phyloP scores from a whole-genome alignment of 1,140 invertebrate genomes.

The Reticulitermes speratus region DNA sequence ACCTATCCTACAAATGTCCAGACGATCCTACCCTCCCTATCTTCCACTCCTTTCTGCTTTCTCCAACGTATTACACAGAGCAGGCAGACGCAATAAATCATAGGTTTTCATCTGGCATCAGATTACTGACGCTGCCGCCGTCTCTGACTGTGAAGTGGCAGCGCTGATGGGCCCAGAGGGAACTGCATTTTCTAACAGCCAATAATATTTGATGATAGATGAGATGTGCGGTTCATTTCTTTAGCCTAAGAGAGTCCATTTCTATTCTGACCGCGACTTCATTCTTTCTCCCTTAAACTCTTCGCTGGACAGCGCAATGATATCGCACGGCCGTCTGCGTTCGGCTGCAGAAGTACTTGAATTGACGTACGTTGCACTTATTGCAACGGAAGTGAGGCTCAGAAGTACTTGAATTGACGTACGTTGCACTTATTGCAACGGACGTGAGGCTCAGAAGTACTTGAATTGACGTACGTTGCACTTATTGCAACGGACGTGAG shows the following conservation, averaged over 20 bases:
- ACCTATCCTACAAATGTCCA: no score
- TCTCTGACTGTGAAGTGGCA: no score
- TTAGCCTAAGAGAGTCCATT: background rate
- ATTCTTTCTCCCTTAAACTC: background rate
- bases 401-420: no score
- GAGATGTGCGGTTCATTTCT: background rate
- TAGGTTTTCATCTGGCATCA: no score
- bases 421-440: background rate
- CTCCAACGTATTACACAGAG: no score
- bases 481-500: background rate
- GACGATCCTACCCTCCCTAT: no score
- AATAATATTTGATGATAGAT: constrained; percentile 1
- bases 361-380: no score
- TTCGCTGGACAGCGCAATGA: background rate
- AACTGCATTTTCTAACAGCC: background rate
- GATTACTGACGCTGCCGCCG: no score
- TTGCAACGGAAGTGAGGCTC: background rate
- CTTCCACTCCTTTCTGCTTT: no score
- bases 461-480: no score
- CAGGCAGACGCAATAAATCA: no score
- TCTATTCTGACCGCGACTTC: background rate
- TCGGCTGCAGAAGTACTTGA: background rate
- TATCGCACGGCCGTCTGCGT: background rate
- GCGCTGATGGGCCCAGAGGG: background rate
- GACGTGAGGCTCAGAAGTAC: background rate